These are phyloP conservation scores for Pinctada fucata DNA, from an alignment of 2,888 invertebrate species.

Conservation along the genomic window DNA sequence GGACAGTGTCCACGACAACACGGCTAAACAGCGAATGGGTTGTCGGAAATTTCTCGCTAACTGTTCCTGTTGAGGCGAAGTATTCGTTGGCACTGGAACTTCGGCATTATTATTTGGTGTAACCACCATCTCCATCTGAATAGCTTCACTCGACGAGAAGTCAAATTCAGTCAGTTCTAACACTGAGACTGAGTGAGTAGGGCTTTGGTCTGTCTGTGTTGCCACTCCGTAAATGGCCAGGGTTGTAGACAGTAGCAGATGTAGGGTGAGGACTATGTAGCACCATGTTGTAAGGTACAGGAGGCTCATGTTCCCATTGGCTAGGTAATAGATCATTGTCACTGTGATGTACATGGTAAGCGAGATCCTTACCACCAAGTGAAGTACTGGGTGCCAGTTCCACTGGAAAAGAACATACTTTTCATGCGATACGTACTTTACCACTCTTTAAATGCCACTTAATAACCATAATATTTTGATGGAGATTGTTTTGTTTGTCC, in stretches of 20 bases:
- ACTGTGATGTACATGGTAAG: conserved; percentile 42
- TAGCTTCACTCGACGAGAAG: not conserved
- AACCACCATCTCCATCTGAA: not conserved
- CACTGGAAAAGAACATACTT: conserved; percentile 49
- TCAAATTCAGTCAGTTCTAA: not conserved
- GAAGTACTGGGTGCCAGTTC: conserved; percentile 48
- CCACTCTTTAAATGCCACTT: no score
- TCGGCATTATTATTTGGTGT: not conserved
- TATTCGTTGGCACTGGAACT: conserved; percentile 9
- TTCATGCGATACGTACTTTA: not conserved
- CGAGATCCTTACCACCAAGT: conserved; percentile 46
- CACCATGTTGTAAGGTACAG: conserved; percentile 73
- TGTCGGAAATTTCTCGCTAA: not conserved
- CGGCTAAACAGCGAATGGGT: not conserved
- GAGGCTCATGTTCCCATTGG: conserved; percentile 36
- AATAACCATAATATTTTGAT: no score
- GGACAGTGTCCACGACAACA: conserved; percentile 60
- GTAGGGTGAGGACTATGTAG: conserved; percentile 63
- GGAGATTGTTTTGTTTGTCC: no score
- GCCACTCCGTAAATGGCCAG: conserved; percentile 28
- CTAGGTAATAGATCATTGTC: conserved; percentile 23
- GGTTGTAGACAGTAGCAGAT: conserved; percentile 55
- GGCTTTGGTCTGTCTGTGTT: not conserved
- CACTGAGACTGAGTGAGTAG: not conserved
- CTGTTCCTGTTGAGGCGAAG: not conserved